phyloP scores from a whole-genome alignment of 2,113 vertebrate genomes.

The Hemibagrus wyckioides region DNA sequence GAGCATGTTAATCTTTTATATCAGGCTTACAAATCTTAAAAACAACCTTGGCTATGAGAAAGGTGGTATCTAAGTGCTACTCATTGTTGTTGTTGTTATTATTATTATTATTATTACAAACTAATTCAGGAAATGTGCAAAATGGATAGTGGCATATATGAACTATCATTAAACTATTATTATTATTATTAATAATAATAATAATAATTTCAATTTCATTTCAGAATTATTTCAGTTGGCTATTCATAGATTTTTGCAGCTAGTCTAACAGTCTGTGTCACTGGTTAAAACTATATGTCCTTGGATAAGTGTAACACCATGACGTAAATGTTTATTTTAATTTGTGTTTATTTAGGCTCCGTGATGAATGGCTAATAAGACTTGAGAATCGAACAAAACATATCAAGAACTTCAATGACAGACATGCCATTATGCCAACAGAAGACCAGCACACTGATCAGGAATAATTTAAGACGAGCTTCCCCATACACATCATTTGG shows the following conservation, averaged over 20 bases:
- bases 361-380: conserved; percentile 69
- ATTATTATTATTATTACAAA: neutral
- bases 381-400: conserved; percentile 72
- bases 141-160: neutral
- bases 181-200: too few species aligned
- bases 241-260: neutral
- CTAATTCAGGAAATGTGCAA: neutral
- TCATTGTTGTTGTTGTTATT: neutral
- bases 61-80: neutral
- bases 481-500: neutral
- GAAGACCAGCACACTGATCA: neutral
- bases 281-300: neutral
- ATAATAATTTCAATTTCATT: too few species aligned
- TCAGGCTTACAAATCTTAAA: neutral
- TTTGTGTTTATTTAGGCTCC: conserved; percentile 63
- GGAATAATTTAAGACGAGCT: conserved; percentile 11
- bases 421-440: neutral
- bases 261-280: neutral
- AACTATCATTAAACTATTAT: neutral
- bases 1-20: neutral
- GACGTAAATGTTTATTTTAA: neutral
- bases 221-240: neutral
- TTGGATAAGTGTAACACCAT: neutral
- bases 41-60: neutral
- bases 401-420: conserved; percentile 68